Evolutionary conservation across 2,113 vertebrate genomes (phyloP), one percentile per base, ranked within the genome.

Genomic region (Zosterops japonicus): DNA sequence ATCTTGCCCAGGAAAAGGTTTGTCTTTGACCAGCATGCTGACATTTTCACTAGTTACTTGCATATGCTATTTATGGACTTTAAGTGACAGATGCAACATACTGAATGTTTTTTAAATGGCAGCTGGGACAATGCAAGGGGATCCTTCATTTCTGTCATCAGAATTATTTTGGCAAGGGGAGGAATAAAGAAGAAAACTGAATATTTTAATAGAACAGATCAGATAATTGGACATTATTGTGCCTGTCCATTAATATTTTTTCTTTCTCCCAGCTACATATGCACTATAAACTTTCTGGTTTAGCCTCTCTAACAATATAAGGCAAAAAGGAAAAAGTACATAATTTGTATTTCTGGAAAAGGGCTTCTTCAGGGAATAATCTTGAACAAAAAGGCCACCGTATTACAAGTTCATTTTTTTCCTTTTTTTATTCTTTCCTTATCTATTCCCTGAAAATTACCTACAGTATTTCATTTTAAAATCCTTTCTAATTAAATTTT

Each of bases 291-390:
- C 6, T 81, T 86, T 80, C 69, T 50, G 72, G 35, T 87, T 88
- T 81, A 81, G 92, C 31, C 68, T 93, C 42, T 75, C 20, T 65
- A 88, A 81, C 50, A 83, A 92, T 53, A 41, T 6, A 80, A 93
- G 50, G 33, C 31, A 90, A 95, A 88, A 92, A 81, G 33, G 53
- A n/a, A 87, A 89, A 94, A 59, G 61, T 39, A 72, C 21, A 42
- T 55, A 25, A 91, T 60, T 80, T 79, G 7, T 71, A 53, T 88
- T 92, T 95, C 49, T 61, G 87, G 47, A 67, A 89, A 68, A 60
- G 24, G 57, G 33, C 11, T 96, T 96, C 11, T 46, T 84, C 75
- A 90, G 90, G 67, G 80, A 95, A 94, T 91, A 93, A 90, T 77
- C 75, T 70, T 89, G 65, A 91, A 94, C 44, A 94, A 89, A 94